Conservation (phyloP, 2,888 invertebrate species). For the Drosophila flavopinicola region DNA sequence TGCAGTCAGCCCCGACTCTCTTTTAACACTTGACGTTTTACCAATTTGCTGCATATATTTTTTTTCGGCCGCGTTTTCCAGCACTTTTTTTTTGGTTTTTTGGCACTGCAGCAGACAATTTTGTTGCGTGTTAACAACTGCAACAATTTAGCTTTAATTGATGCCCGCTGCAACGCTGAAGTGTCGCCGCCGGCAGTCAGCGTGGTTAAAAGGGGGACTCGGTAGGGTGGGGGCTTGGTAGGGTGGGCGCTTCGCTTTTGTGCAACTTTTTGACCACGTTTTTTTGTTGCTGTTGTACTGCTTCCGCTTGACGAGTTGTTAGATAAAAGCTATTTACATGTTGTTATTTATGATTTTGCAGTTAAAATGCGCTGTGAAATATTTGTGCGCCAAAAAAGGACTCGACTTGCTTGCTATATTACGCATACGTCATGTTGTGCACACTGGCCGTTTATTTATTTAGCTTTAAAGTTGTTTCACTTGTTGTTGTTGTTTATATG, state of each 20-base stretch:
- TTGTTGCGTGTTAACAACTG: constrained; percentile 80
- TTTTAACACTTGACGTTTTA: constrained; percentile 75
- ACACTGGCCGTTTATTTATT: constrained; percentile 44
- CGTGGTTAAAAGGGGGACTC: constrained; percentile 25
- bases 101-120: constrained; percentile 76
- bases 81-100: constrained; percentile 47
- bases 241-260: constrained; percentile 40
- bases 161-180: constrained; percentile 74
- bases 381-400: constrained; percentile 43
- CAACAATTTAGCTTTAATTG: constrained; percentile 80
- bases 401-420: constrained; percentile 47
- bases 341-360: constrained; percentile 80
- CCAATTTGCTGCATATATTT: constrained; percentile 62
- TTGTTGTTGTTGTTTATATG: constrained; percentile 15
- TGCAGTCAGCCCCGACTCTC: constrained; percentile 33
- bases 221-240: not conserved
- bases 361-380: constrained; percentile 75
- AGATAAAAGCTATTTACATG: constrained; percentile 80
- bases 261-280: constrained; percentile 61
- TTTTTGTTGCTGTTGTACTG: constrained; percentile 28
- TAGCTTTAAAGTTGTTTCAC: constrained; percentile 43
- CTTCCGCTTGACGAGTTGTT: constrained; percentile 79
- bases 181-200: constrained; percentile 60
- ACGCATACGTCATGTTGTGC: constrained; percentile 63
- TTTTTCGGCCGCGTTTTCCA: constrained; percentile 14